phyloP scores from a whole-genome alignment of 2,888 invertebrate species.

The Masnerella sp. region DNA sequence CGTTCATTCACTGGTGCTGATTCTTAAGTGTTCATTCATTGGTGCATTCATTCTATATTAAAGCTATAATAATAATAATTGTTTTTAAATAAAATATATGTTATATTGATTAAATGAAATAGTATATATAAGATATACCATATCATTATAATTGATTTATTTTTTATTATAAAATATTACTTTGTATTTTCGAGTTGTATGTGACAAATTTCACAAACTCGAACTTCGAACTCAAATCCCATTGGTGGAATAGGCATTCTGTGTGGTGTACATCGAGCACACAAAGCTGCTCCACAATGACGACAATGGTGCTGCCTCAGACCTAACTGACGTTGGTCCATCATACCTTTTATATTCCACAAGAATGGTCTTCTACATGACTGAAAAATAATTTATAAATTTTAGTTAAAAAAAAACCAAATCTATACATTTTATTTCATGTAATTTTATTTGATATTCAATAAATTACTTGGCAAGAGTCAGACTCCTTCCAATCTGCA shows the following conservation, averaged over 20 bases:
- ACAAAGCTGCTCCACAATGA: conserved; percentile 96
- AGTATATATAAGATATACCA: too few species aligned
- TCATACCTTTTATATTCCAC: conserved; percentile 99
- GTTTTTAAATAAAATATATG: too few species aligned
- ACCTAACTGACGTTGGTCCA: conserved; percentile 96
- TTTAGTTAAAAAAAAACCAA: background rate
- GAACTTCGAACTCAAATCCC: conserved; percentile 98
- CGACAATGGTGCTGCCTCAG: conserved; percentile 94
- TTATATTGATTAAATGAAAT: too few species aligned
- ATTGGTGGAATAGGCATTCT: conserved; percentile 94
- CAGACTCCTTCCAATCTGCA: conserved; percentile 96
- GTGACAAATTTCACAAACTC: conserved; percentile 96
- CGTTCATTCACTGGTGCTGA: too few species aligned
- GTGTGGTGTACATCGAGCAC: conserved; percentile 93
- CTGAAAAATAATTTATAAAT: too few species aligned
- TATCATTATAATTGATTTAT: too few species aligned
- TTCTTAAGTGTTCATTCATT: too few species aligned
- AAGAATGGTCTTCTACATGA: conserved; percentile 97
- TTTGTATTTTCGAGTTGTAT: conserved; percentile 89
- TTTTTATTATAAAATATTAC: too few species aligned
- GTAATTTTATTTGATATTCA: too few species aligned
- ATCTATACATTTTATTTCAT: too few species aligned
- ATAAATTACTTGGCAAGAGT: conserved; percentile 83
- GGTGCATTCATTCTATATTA: too few species aligned
- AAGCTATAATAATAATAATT: too few species aligned